Evolutionary conservation across 2,888 invertebrate species (phyloP).

Genomic region (Calliopum simillimum): DNA sequence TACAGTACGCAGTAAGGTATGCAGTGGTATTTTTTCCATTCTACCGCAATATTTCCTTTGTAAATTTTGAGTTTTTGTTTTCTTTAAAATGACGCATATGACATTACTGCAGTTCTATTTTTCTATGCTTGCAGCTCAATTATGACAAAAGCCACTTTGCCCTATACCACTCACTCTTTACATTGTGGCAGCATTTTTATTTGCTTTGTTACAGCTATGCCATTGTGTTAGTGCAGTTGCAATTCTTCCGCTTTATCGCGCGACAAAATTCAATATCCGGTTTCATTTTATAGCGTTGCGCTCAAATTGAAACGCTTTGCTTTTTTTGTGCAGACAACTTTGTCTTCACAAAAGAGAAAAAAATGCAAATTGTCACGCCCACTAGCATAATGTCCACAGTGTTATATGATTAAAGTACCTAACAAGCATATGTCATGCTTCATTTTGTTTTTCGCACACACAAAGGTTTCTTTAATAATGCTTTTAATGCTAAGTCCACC

Average conservation of each 20-base stretch:
- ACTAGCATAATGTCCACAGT: conserved; percentile 3
- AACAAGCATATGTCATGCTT: conserved; percentile 4
- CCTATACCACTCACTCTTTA: background rate
- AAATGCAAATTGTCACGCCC: conserved; percentile 1
- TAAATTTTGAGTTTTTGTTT: background rate
- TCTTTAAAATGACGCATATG: background rate
- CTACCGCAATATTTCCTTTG: background rate
- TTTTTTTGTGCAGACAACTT: background rate
- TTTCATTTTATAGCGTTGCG: background rate
- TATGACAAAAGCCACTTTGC: background rate
- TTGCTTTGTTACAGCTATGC: conserved; percentile 2
- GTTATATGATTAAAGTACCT: background rate
- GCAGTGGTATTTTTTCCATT: background rate
- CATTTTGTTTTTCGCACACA: background rate
- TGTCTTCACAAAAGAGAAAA: background rate
- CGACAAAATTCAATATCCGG: conserved; percentile 32
- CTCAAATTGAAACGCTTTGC: background rate
- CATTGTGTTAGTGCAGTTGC: conserved; percentile 5
- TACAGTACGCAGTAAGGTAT: background rate
- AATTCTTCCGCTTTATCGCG: conserved; percentile 23
- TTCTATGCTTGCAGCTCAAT: too few relatives aligned
- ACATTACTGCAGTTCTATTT: too few relatives aligned
- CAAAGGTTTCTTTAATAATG: background rate
- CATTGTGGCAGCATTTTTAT: background rate
- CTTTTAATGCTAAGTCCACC: conserved; percentile 25